Conservation (phyloP, 2,888 invertebrate species). For the Ferrisia virgata region DNA sequence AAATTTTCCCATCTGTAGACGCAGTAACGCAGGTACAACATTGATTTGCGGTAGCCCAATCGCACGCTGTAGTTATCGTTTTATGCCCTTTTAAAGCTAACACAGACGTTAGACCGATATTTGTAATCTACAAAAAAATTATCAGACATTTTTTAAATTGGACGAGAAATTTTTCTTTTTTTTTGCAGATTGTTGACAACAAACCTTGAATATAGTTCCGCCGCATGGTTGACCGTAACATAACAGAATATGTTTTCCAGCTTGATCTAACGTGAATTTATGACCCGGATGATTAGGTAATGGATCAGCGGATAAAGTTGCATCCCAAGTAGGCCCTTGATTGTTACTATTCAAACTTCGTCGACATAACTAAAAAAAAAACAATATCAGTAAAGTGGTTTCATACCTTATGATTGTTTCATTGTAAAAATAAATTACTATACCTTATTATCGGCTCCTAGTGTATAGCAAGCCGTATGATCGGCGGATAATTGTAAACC, state of each 20-base stretch:
- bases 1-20: slow-evolving; percentile 60
- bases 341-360: slow-evolving; percentile 54
- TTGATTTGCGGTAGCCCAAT: slow-evolving; percentile 62
- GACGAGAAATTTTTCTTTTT: not conserved
- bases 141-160: too few species aligned
- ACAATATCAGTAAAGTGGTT: too few species aligned
- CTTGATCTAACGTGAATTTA: slow-evolving; percentile 55
- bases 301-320: slow-evolving; percentile 51
- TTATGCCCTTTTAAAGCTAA: slow-evolving; percentile 59
- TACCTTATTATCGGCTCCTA: slow-evolving; percentile 60
- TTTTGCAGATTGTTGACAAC: too few species aligned
- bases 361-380: slow-evolving; percentile 51
- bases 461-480: slow-evolving; percentile 57
- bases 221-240: slow-evolving; percentile 53
- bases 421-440: slow-evolving; percentile 41
- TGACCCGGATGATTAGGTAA: slow-evolving; percentile 53
- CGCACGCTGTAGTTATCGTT: slow-evolving; percentile 58
- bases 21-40: slow-evolving; percentile 61
- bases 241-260: slow-evolving; percentile 55
- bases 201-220: slow-evolving; percentile 55
- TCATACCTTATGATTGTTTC: too few species aligned
- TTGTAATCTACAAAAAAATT: slow-evolving; percentile 52
- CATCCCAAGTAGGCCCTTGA: slow-evolving; percentile 52
- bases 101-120: slow-evolving; percentile 53
- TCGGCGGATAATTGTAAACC: slow-evolving; percentile 59